These are phyloP conservation scores for Kryptolebias ocellatus DNA, from an alignment of 2,797 vertebrate genomes.

Conservation along the genomic window DNA sequence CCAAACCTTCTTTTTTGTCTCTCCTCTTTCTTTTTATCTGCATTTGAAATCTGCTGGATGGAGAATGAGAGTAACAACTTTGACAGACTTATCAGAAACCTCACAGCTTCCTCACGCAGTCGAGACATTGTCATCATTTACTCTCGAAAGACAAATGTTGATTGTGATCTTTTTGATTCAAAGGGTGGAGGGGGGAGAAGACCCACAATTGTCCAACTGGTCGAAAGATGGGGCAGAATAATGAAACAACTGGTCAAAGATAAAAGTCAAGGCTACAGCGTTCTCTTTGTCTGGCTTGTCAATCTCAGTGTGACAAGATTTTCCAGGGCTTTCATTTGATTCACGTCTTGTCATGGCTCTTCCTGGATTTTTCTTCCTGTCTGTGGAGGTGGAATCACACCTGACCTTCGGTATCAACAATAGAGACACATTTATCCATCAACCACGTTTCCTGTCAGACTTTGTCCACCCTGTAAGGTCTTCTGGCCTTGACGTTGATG, in stretches of 20 bases:
- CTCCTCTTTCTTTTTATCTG: slow-evolving; percentile 38
- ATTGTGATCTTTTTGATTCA: slow-evolving; percentile 25
- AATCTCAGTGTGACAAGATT: slow-evolving; percentile 47
- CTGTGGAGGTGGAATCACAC: slow-evolving; percentile 11
- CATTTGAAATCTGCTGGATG: slow-evolving; percentile 43
- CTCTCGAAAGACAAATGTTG: slow-evolving; percentile 42
- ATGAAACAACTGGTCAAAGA: slow-evolving; percentile 39
- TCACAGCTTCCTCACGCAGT: slow-evolving; percentile 35
- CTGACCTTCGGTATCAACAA: slow-evolving; percentile 48
- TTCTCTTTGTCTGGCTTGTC: slow-evolving; percentile 55
- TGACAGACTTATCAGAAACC: slow-evolving; percentile 52
- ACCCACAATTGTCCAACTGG: slow-evolving; percentile 12
- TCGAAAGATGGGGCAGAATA: slow-evolving; percentile 41
- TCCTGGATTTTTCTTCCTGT: slow-evolving; percentile 23
- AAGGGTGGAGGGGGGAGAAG: slow-evolving; percentile 5
- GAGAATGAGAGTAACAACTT: slow-evolving; percentile 36
- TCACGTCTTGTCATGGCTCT: slow-evolving; percentile 11
- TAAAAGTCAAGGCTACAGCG: slow-evolving; percentile 18
- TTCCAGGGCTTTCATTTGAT: slow-evolving; percentile 38
- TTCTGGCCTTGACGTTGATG: slow-evolving; percentile 4
- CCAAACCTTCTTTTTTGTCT: slow-evolving; percentile 36
- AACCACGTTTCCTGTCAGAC: slow-evolving; percentile 3
- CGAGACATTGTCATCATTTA: slow-evolving; percentile 35
- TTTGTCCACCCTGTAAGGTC: slow-evolving; percentile 14
- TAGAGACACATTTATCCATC: slow-evolving; percentile 22